These are phyloP conservation scores for Folsomia manolachei DNA, from an alignment of 2,888 invertebrate species.

Conservation along the genomic window DNA sequence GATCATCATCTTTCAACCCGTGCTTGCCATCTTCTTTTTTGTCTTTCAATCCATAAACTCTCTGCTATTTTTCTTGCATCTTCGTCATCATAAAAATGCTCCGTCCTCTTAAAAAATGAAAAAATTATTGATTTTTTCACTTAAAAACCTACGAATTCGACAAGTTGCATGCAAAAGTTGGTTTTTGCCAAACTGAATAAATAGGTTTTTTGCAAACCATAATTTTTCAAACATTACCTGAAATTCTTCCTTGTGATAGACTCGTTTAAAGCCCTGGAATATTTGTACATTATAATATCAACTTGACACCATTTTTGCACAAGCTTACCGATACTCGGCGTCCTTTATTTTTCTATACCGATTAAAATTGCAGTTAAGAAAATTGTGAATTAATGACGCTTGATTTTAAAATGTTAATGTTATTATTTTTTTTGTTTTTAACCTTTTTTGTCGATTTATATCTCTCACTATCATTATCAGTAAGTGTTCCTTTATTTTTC, in stretches of 20 bases:
- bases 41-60: constrained; percentile 46
- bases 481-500: constrained; percentile 36
- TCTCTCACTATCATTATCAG: constrained; percentile 43
- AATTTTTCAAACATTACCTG: too few species aligned
- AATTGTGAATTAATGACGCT: too few species aligned
- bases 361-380: too few species aligned
- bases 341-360: too few species aligned
- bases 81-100: constrained; percentile 50
- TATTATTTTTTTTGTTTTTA: too few species aligned
- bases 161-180: too few species aligned
- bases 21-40: constrained; percentile 27
- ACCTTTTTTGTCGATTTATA: constrained; percentile 46
- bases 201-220: constrained; percentile 21
- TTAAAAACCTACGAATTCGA: too few species aligned
- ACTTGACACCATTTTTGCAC: background rate
- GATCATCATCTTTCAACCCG: constrained; percentile 44
- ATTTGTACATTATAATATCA: background rate
- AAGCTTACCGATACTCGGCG: constrained; percentile 49
- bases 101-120: constrained; percentile 11
- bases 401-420: too few species aligned
- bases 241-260: constrained; percentile 51
- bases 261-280: constrained; percentile 49
- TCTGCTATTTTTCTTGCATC: constrained; percentile 49
- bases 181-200: too few species aligned
- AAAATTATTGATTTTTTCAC: too few species aligned